Conservation (phyloP, 1,140 invertebrate species). For the Colletes latitarsis region DNA sequence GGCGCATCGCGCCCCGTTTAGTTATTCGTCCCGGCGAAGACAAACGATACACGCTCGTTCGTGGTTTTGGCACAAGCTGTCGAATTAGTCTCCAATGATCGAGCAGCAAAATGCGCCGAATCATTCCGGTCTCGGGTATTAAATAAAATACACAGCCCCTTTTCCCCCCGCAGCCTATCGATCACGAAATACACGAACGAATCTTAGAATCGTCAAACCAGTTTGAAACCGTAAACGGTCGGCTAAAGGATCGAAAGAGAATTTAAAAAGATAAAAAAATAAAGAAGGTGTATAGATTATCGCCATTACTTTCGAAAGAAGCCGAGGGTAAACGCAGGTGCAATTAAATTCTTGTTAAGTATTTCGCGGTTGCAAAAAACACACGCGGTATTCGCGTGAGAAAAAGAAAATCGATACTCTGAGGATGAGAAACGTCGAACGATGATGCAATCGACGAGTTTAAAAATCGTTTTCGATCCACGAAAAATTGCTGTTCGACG, state of each 20-base stretch:
- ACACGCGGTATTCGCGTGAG: background rate
- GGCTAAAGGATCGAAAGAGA: background rate
- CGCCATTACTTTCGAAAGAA: background rate
- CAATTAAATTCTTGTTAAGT: conserved; percentile 41
- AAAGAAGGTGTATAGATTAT: background rate
- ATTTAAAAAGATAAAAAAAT: background rate
- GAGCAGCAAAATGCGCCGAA: background rate
- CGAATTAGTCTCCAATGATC: background rate
- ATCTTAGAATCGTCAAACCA: background rate
- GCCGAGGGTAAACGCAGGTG: background rate
- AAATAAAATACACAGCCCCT: background rate
- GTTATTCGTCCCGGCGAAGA: background rate
- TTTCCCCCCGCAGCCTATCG: background rate
- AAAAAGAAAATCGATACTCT: background rate
- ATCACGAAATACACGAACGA: background rate
- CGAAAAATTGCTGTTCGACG: background rate
- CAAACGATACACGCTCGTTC: background rate
- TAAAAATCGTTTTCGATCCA: background rate
- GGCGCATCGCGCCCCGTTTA: no score
- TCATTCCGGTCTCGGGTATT: background rate
- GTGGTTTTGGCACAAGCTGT: background rate
- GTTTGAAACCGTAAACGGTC: background rate
- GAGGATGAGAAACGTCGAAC: background rate
- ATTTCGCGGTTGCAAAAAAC: background rate
- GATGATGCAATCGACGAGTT: background rate